phyloP scores from a whole-genome alignment of 2,113 vertebrate species.

The Bungarus multicinctus region DNA sequence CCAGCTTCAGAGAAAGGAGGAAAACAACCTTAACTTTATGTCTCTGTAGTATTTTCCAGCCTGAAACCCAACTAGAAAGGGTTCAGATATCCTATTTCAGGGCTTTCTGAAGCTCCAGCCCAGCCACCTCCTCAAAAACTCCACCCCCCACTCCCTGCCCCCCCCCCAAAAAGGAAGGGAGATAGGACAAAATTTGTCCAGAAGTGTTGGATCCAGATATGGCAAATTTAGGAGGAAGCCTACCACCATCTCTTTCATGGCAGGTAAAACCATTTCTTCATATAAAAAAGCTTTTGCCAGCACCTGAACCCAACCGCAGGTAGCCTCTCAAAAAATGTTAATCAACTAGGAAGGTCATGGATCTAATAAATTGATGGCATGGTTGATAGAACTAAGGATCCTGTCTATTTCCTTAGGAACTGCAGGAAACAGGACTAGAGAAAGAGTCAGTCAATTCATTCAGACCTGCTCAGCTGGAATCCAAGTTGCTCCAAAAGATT shows the following conservation, averaged over 20 bases:
- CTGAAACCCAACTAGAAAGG: not conserved
- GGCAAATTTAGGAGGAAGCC: not conserved
- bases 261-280: not conserved
- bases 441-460: not conserved
- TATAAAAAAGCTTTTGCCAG: not conserved
- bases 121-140: not conserved
- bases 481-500: not conserved
- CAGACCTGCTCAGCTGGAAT: not conserved
- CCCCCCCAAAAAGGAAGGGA: not conserved
- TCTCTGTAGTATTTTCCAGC: not conserved
- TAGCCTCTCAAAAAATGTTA: not conserved
- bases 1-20: not conserved
- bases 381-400: not conserved
- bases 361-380: not conserved
- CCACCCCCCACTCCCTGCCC: rapidly evolving
- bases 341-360: not conserved
- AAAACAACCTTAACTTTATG: not conserved
- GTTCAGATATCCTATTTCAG: not conserved
- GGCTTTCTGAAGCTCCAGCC: not conserved
- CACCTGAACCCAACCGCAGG: not conserved
- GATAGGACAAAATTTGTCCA: not conserved
- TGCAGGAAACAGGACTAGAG: not conserved
- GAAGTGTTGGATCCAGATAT: not conserved
- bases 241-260: not conserved
- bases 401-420: not conserved